A percentile compares a stretch with the other conserved stretches of the same genome.
phyloP scores from a whole-genome alignment of 1,140 invertebrate genomes.

The Diabrotica virgifera region DNA sequence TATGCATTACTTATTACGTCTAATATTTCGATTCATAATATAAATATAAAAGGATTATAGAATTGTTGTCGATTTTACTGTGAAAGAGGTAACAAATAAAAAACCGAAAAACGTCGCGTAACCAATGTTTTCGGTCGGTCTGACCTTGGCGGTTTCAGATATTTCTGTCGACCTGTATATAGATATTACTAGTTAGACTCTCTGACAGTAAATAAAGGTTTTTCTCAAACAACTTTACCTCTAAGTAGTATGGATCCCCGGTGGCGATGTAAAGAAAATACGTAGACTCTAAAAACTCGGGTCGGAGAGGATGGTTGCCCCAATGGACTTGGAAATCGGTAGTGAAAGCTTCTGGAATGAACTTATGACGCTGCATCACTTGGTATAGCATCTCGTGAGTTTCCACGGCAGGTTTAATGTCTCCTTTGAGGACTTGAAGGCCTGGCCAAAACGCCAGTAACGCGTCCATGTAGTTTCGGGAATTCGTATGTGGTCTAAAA shows the following conservation, averaged over 20 bases:
- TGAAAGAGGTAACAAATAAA: too few species aligned
- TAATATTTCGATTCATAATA: too few species aligned
- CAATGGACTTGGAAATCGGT: conserved; percentile 96
- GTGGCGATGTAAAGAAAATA: conserved; percentile 96
- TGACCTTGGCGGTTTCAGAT: too few species aligned
- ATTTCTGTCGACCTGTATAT: too few species aligned
- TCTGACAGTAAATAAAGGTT: not conserved
- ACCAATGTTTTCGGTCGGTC: too few species aligned
- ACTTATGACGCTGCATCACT: conserved; percentile 94
- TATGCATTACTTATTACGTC: too few species aligned
- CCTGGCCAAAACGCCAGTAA: conserved; percentile 98
- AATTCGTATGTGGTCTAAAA: conserved; percentile 82
- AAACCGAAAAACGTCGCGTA: too few species aligned
- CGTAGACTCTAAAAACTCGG: conserved; percentile 97
- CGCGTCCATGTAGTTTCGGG: conserved; percentile 96
- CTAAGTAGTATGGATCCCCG: conserved; percentile 90
- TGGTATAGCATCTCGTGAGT: conserved; percentile 97
- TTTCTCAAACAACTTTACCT: conserved; percentile 56
- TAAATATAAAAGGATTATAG: too few species aligned
- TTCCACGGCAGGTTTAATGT: conserved; percentile 94
- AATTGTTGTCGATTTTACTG: too few species aligned
- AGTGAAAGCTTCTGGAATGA: conserved; percentile 97
- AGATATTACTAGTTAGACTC: too few species aligned
- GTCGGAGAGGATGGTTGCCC: conserved; percentile 94
- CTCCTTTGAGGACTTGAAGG: conserved; percentile 89